Percentiles rank a stretch among this genome's conserved stretches.
Conservation (phyloP, 2,888 invertebrate genomes). For the Entomobrya proxima region DNA sequence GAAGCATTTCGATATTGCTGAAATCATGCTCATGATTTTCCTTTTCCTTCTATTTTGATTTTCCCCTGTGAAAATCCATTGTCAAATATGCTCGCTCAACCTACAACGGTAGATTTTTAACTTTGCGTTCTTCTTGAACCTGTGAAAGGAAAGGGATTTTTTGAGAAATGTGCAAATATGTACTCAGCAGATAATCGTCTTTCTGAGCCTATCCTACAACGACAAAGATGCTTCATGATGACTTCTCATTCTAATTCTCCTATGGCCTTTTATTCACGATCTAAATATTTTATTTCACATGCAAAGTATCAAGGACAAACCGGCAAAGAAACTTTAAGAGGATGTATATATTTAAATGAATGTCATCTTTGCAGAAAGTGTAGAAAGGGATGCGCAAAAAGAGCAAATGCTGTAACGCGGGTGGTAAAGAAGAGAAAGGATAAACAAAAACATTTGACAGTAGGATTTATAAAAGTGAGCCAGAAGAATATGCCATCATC, state of each 20-base stretch:
- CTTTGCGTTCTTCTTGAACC: not conserved
- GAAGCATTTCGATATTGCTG: not conserved
- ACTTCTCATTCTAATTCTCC: constrained; percentile 65
- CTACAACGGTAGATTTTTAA: not conserved
- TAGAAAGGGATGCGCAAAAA: not conserved
- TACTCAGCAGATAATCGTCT: not conserved
- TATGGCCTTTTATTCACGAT: constrained; percentile 66
- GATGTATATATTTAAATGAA: constrained; percentile 29
- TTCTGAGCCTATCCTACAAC: not conserved
- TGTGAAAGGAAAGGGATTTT: not conserved
- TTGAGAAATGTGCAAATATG: not conserved
- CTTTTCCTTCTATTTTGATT: not conserved
- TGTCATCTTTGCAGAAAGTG: constrained; percentile 17
- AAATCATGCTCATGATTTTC: constrained; percentile 6
- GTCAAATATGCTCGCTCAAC: not conserved
- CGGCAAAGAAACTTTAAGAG: constrained; percentile 20
- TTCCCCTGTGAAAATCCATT: not conserved
- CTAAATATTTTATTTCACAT: constrained; percentile 66
- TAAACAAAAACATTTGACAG: not conserved
- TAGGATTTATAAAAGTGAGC: not conserved
- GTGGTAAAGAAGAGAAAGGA: constrained; percentile 18
- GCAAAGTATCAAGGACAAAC: constrained; percentile 64
- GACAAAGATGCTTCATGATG: not conserved
- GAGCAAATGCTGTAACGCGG: constrained; percentile 4
- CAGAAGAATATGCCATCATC: not conserved